These are phyloP conservation scores for Eupithecia insigniata DNA, from an alignment of 2,888 invertebrate species.

Conservation along the genomic window DNA sequence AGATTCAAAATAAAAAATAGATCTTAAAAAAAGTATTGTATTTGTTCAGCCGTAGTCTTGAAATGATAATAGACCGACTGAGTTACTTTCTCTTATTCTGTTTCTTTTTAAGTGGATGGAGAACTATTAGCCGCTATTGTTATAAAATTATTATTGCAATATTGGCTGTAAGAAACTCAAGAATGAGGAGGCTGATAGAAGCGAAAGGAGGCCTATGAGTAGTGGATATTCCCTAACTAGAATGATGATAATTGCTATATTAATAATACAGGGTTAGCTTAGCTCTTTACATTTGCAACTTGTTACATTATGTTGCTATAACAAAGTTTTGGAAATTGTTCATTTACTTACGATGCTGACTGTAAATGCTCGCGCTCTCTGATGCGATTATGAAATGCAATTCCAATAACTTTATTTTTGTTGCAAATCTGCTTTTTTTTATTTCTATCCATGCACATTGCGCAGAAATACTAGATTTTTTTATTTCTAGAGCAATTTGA, in stretches of 20 bases:
- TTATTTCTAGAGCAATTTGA: neutral
- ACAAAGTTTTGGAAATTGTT: neutral
- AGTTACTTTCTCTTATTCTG: neutral
- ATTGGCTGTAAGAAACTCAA: neutral
- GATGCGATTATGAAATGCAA: neutral
- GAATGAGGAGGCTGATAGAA: neutral
- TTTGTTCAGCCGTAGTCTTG: neutral
- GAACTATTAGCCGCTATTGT: neutral
- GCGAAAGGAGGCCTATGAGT: neutral
- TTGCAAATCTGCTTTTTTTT: neutral
- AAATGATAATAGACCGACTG: neutral
- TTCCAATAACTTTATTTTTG: neutral
- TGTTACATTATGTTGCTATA: neutral
- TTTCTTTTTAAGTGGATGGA: neutral
- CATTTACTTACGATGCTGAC: neutral
- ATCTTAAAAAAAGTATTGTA: too few species aligned
- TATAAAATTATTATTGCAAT: neutral
- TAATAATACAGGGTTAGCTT: neutral
- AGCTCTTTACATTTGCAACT: neutral
- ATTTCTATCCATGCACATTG: neutral
- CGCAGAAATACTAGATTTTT: neutral
- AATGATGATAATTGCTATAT: neutral
- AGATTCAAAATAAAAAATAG: too few species aligned
- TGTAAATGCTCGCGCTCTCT: slow-evolving; percentile 5
- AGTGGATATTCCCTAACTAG: neutral